Conservation (phyloP, 2,797 vertebrate species). For the Odontamblyopus rebecca region DNA sequence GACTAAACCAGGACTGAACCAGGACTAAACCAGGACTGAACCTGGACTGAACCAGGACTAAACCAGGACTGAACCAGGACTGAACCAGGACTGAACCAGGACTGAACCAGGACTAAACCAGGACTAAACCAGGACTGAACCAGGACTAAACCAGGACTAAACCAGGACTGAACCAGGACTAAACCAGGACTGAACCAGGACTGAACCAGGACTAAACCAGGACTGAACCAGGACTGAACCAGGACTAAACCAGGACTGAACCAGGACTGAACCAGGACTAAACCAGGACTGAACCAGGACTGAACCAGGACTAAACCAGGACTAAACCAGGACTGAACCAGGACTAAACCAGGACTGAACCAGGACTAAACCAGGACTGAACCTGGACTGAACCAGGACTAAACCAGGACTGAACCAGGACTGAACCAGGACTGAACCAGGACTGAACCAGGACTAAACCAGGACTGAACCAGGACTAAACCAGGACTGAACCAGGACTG, state of each 20-base stretch:
- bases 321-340: conserved; percentile 14
- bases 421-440: conserved; percentile 13
- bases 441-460: conserved; percentile 12
- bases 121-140: conserved; percentile 14
- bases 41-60: not conserved
- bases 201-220: conserved; percentile 14
- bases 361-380: conserved; percentile 12
- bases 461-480: conserved; percentile 13
- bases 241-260: conserved; percentile 12
- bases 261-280: conserved; percentile 10
- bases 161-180: conserved; percentile 12
- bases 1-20: too few species aligned
- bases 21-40: too few species aligned
- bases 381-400: conserved; percentile 11
- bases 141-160: conserved; percentile 14
- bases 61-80: conserved; percentile 13
- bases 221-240: conserved; percentile 13
- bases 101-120: conserved; percentile 13
- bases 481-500: conserved; percentile 11
- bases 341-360: too few species aligned
- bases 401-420: not conserved
- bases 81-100: too few species aligned
- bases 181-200: too few species aligned
- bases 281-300: conserved; percentile 11
- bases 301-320: conserved; percentile 15